phyloP scores from a whole-genome alignment of 2,797 vertebrate species.

The Danio aesculapii region DNA sequence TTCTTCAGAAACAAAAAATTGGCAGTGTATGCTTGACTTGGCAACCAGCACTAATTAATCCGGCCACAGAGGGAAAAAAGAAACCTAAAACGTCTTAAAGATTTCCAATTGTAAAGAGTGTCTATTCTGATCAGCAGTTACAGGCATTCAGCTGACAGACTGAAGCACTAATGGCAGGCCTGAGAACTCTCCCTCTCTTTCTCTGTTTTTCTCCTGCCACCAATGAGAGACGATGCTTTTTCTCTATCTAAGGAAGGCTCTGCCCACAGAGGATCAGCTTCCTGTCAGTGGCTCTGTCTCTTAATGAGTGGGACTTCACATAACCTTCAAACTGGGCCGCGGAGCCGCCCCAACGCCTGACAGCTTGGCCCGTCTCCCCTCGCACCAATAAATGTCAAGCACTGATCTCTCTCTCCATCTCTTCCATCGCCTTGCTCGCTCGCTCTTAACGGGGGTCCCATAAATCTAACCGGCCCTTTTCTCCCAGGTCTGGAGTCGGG shows the following conservation, averaged over 20 bases:
- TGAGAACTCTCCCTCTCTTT: slow-evolving; percentile 44
- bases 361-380: slow-evolving; percentile 66
- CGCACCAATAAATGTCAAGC: slow-evolving; percentile 73
- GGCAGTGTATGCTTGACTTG: not conserved
- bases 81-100: not conserved
- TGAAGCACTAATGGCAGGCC: slow-evolving; percentile 45
- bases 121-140: slow-evolving; percentile 10
- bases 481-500: slow-evolving; percentile 51
- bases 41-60: not conserved
- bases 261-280: slow-evolving; percentile 59
- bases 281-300: slow-evolving; percentile 66
- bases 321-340: slow-evolving; percentile 65
- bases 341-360: slow-evolving; percentile 65
- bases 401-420: slow-evolving; percentile 66
- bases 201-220: slow-evolving; percentile 38
- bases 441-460: slow-evolving; percentile 56
- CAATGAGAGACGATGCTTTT: slow-evolving; percentile 56
- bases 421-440: slow-evolving; percentile 54
- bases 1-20: not conserved
- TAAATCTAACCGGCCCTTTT: slow-evolving; percentile 60
- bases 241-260: slow-evolving; percentile 48
- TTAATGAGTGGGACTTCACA: slow-evolving; percentile 67
- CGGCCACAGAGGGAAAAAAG: not conserved
- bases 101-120: slow-evolving; percentile 5
- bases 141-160: slow-evolving; percentile 23